Evolutionary conservation across 1,140 invertebrate species (phyloP), one percentile per base, ranked within the genome.

Genomic region (Meloidogyne hapla): DNA sequence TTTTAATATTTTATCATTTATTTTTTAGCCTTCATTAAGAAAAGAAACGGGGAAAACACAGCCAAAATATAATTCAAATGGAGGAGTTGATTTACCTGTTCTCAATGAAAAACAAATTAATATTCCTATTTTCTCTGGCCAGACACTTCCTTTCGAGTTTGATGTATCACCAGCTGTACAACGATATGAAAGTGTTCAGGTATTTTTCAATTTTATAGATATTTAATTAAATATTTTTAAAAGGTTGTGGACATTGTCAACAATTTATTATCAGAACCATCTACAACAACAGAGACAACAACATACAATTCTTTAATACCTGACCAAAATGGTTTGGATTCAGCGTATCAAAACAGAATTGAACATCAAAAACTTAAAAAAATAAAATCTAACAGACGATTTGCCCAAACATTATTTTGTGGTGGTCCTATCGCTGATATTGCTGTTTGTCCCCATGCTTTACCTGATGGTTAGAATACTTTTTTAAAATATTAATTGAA

Each of bases 221-320:
- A 13, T 42, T 42, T 42, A 0, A 21, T 25, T 10, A 26, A n/a
- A 33, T n/a, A n/a, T 25, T 9, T 21, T 28, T 56, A n/a, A 38
- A n/a, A 73, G 56, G 56, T 73, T 73, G 21, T 73, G 1, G 70
- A 73, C 38, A 73, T 73, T 73, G 63, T 63, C 23, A 23, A 56
- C 10, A 23, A 73, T 40, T 26, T 10, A 23, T 73, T 73, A 10
- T 23, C 42, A 28, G 12, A 64, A 25, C 15, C 18, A 28, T 73
- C 70, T 64, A 3, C 70, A 61, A 10, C 1, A 25, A 21, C 63
- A 73, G 10, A 26, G 26, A 64, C n/a, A 56, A 56, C 48, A 56
- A 48, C 13, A 48, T 48, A 18, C 15, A 15, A 15, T n/a, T 21
- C 18, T 5, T 13, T n/a, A 6, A 56, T n/a, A 21, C 18, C 48